Evolutionary conservation across 2,113 vertebrate species (phyloP), one percentile per base, ranked within the genome.

Genomic region (Lycaon pictus): DNA sequence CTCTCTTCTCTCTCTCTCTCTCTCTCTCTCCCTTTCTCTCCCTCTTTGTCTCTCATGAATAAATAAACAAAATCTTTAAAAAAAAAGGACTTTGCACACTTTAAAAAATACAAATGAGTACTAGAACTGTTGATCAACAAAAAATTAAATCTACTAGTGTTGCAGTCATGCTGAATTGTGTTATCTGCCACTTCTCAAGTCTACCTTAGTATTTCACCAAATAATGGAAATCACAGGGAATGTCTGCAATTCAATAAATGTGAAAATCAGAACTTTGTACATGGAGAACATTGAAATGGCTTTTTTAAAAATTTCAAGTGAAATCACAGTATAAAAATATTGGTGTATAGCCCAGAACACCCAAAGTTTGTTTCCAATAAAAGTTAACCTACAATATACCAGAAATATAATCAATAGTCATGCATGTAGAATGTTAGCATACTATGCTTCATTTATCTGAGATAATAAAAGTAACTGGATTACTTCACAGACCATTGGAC

Each of bases 291-390:
- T 0, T 56, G 32, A 92, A 32, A 58, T 19, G 27, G 17, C 53
- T 13, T 5, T 19, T 43, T 32, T n/a, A 58, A 3, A 37, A 92
- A 93, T 94, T 93, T 82, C 62, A 86, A 37, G n/a, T 71, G 62
- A 95, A 89, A 32, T 55, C 56, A 74, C 19, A 69, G 10, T 23
- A 84, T 32, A 80, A 92, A 90, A 93, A 79, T 43, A 2, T 27
- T 74, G 25, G 19, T 32, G 67, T 43, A 10, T 27, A 58, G 16
- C 77, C 25, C 51, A 79, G 19, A 25, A 72, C 74, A 89, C 22
- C 43, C 93, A 82, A 95, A 65, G 12, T 88, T 92, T 91, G 9
- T 80, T 95, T 96, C 82, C 83, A 85, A 93, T 27, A 88, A 43
- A 95, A 88, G 32, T 85, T 83, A 95, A 67, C n/a, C 17, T 48